Percentiles rank a stretch among this genome's conserved stretches.
Conservation (phyloP, 2,888 invertebrate genomes). For the Gisinianus flammeolus region DNA sequence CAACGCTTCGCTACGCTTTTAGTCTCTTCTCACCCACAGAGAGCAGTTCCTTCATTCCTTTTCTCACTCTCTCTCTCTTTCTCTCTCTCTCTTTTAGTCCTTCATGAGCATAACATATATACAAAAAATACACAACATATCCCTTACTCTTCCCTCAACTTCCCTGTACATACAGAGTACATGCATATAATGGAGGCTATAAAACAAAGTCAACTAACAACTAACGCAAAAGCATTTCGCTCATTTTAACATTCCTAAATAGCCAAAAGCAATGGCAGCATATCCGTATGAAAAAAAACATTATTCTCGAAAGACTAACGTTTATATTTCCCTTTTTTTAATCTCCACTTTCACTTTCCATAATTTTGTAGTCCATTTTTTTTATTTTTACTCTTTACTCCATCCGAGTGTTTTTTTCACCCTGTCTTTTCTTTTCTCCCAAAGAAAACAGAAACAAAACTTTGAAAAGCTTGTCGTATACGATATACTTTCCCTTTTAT, state of each 20-base stretch:
- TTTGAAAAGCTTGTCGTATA: too few species aligned
- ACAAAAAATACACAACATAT: background rate
- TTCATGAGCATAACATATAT: background rate
- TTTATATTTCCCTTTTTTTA: too few species aligned
- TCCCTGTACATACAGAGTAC: conserved; percentile 8
- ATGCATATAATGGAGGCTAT: background rate
- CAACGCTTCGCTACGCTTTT: conserved; percentile 23
- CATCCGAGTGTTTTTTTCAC: too few species aligned
- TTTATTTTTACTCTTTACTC: too few species aligned
- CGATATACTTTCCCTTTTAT: too few species aligned
- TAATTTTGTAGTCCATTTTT: too few species aligned
- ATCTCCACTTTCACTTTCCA: too few species aligned
- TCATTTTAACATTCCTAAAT: background rate
- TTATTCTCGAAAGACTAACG: too few species aligned
- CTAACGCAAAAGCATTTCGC: background rate
- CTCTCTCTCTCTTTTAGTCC: background rate
- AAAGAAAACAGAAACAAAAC: too few species aligned
- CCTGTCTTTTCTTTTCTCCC: too few species aligned
- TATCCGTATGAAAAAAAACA: background rate
- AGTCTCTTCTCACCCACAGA: conserved; percentile 10
- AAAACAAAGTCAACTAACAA: background rate
- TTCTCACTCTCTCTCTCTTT: background rate
- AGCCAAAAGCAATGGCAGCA: background rate
- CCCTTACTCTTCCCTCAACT: background rate
- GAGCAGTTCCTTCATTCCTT: background rate